Evolutionary conservation across 2,113 vertebrate genomes (phyloP), one percentile per base, ranked within the genome.

Genomic region (Oncorhynchus clarkii): DNA sequence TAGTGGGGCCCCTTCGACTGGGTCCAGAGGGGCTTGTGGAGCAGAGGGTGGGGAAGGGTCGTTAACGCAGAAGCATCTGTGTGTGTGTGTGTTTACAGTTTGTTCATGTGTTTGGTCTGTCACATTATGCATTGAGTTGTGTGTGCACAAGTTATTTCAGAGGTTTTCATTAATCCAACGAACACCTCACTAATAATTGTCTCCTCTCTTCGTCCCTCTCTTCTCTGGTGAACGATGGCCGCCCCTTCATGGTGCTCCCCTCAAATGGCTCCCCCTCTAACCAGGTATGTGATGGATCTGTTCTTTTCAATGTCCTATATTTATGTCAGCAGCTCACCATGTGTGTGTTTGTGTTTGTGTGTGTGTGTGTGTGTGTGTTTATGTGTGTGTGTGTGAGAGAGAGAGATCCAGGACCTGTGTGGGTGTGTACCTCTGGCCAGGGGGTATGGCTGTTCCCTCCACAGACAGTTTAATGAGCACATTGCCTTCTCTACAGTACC

Each of bases 401-500:
- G 39, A 39, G 39, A 39, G 7, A 39, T 39, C 39, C 24, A 26
- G 11, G 24, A 1, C 62, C 49, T 22, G 1, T 80, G 65, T 34
- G 49, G 48, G 18, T 34, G 26, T 34, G 7, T 65, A 69, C 9
- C 72, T 81, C 57, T 85, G 75, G 54, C 71, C 67, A 70, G 67
- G 75, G 73, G 34, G 69, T 76, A 60, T 78, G 5, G 2, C 59
- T 80, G 67, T 76, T 86, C 78, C 76, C 73, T 81, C 75, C 71
- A 57, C 71, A 73, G 64, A 39, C 78, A 54, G 65, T 80, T 65
- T 87, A 87, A 88, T 85, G 80, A 88, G 79, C 83, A 81, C 39
- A 80, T 70, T 76, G 29, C 71, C 73, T 70, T 80, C 48, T 57
- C 54, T 75, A 39, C 1, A 80, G 77, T 70, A 83, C 77, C 51